Evolutionary conservation across 2,888 invertebrate species (phyloP).

Genomic region (Dolichopus griseipennis): DNA sequence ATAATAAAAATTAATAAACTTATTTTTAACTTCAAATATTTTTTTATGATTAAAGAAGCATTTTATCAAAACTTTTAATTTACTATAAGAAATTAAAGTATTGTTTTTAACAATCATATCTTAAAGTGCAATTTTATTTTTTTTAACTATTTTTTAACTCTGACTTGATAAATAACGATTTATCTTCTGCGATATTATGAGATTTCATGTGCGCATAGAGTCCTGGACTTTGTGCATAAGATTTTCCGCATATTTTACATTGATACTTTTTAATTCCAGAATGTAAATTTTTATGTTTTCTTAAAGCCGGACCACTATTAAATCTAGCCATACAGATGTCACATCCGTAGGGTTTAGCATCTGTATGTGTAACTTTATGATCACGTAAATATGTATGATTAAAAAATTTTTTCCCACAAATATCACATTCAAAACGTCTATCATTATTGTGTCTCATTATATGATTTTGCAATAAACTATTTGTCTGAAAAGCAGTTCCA

Average conservation of each 20-base stretch:
- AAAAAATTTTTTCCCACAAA: constrained; percentile 7
- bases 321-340: constrained; percentile 32
- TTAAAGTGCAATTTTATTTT: too few species aligned
- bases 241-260: constrained; percentile 33
- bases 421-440: neutral
- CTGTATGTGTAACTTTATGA: constrained; percentile 7
- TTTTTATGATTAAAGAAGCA: too few species aligned
- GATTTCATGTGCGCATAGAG: constrained; percentile 39
- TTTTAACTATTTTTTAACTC: neutral
- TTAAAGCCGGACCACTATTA: constrained; percentile 32
- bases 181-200: constrained; percentile 23
- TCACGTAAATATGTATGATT: constrained; percentile 6
- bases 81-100: too few species aligned
- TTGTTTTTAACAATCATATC: too few species aligned
- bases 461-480: constrained; percentile 1
- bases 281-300: constrained; percentile 34
- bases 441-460: constrained; percentile 9
- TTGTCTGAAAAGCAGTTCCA: neutral
- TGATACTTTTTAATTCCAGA: constrained; percentile 34
- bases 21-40: too few species aligned
- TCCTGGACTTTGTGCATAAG: constrained; percentile 37
- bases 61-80: too few species aligned
- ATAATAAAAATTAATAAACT: too few species aligned
- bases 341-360: constrained; percentile 20
- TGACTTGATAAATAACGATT: neutral